Base-by-base conservation (phyloP, 2,888 invertebrate genomes). In the Hoplodrina ambigua region DNA sequence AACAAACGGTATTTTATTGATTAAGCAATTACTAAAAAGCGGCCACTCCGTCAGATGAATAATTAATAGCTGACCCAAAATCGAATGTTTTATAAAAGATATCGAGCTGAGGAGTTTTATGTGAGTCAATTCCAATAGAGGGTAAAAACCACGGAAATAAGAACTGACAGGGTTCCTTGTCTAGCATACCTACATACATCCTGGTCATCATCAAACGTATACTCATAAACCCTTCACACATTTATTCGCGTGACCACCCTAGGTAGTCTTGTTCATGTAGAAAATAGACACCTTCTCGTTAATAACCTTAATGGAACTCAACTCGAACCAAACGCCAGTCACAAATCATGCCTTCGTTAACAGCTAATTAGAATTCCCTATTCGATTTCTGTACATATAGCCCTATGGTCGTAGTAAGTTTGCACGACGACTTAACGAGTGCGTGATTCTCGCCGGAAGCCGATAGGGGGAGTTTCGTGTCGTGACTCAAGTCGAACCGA, bases 401-500 rank as follows among this genome's bases (percentile, higher is more conserved):
- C 15, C 17, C 49, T 46, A 37, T 15, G n/a, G n/a, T 17, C 17
- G 19, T 25, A 20, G n/a, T 65, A 46, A 62, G 13, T 66, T 66
- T 56, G 25, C 19, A 53, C 59, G 58, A 37, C 68, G 54, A 44
- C 53, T 61, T 72, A 68, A 69, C 44, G 30, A 71, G 72, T 78
- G 83, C 87, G 86, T 87, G 88, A 77, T 79, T 69, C 69, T 70
- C 49, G 49, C 54, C 74, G 78, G 71, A 73, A 82, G 62, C 19
- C 37, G 58, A 72, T 70, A 82, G 79, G 69, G 67, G 58, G 62
- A 78, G 63, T 69, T 79, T 75, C 72, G 73, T 89, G 73, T 77
- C 88, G 84, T 84, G 85, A 83, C 74, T 70, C 41, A 30, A 61
- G 53, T 54, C 52, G n/a, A 78, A 77, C 41, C 71, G 54, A 72